phyloP scores from a whole-genome alignment of 2,113 vertebrate species.

The Donacobius atricapilla region DNA sequence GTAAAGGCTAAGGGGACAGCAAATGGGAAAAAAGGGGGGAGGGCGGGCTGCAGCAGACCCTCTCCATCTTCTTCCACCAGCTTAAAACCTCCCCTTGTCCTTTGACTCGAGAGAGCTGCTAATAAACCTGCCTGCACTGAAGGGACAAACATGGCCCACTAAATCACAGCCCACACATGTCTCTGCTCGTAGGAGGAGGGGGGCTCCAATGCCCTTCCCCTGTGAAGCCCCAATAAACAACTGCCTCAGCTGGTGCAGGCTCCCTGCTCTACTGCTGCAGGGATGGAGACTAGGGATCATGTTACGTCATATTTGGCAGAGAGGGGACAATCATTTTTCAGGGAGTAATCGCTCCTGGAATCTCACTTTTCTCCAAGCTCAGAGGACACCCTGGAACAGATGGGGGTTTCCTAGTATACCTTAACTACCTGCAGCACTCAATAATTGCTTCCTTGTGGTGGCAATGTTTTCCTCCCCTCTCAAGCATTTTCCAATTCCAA shows the following conservation, averaged over 20 bases:
- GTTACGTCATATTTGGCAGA: background rate
- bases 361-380: background rate
- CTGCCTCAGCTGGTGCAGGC: background rate
- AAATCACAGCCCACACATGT: background rate
- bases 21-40: background rate
- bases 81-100: background rate
- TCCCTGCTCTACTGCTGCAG: background rate
- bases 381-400: background rate
- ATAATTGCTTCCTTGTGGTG: background rate
- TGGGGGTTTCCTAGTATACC: background rate
- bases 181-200: background rate
- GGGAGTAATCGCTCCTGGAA: background rate
- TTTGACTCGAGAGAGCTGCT: background rate
- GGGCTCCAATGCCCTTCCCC: background rate
- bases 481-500: background rate
- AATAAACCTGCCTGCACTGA: background rate
- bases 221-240: background rate
- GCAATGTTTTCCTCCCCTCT: background rate
- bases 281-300: background rate
- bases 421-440: background rate
- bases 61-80: background rate
- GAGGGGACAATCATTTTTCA: background rate
- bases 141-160: background rate
- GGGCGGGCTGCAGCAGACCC: background rate
- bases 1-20: background rate